Base-by-base conservation (phyloP, 1,140 invertebrate genomes). In the Drosophila rhopaloa region DNA sequence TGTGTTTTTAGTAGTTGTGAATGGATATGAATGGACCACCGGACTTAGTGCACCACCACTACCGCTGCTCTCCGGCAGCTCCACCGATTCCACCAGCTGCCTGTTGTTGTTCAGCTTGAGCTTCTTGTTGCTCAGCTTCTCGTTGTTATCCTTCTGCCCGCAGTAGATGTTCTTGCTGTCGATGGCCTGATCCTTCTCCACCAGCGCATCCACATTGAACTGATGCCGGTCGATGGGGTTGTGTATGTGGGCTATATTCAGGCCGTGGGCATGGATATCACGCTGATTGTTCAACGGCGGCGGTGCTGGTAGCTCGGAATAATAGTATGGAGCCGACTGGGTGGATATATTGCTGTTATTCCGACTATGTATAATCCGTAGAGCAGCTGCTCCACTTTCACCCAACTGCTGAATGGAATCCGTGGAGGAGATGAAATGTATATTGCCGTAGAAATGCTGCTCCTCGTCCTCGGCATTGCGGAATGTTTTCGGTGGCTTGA, bases 241-340 rank as follows among this genome's bases (percentile, higher is more conserved):
- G 38, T 97, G 95, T 76, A 97, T 96, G 68, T 96, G 94, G 6
- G 95, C 95, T 54, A 97, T 95, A 93, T 93, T 97, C 96, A 90
- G 95, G 95, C 70, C 94, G 92, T 61, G 93, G 81, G 84, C 93
- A 13, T 91, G 85, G 3, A 92, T 83, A 14, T 93, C 94, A 51
- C 95, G 92, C 90, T 96, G 95, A 91, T 96, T 96, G 74, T 96
- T 96, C n/a, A 95, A 80, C 6, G 66, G 76, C 5, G 84, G 76
- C 1, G 79, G 61, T 0, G 68, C 70, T 0, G 88, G 58, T n/a
- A 91, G 10, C 92, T 98, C 97, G 0, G 97, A 97, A 92, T 97
- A 97, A 84, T 98, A 97, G 88, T 97, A 97, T 0, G 97, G 97
- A 13, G 96, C 96, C 13, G 94, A 94, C 66, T 95, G 94, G 38